Conservation (phyloP, 2,113 vertebrate genomes). For the Triplophysa dalaica region DNA sequence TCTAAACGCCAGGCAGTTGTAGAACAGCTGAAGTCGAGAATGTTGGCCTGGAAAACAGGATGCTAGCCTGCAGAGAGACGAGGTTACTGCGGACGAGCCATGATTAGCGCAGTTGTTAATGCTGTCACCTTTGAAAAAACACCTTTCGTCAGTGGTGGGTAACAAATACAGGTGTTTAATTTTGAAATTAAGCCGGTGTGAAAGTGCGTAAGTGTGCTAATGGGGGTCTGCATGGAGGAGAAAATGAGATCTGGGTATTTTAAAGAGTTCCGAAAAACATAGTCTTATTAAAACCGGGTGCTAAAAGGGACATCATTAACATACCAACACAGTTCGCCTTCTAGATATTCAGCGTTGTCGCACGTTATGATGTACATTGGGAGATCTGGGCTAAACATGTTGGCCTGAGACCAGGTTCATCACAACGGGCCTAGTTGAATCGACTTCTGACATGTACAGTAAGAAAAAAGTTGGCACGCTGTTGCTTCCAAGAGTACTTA, state of each 20-base stretch:
- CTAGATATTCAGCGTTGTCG: conserved; percentile 39
- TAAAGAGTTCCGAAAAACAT: conserved; percentile 52
- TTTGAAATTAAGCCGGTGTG: conserved; percentile 73
- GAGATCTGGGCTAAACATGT: conserved; percentile 36
- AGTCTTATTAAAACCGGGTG: conserved; percentile 41
- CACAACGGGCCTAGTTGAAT: conserved; percentile 3
- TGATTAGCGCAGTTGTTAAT: conserved; percentile 51
- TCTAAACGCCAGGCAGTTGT: conserved; percentile 47
- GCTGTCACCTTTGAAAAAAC: conserved; percentile 59
- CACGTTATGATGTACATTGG: conserved; percentile 36
- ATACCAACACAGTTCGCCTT: conserved; percentile 42
- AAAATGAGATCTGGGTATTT: conserved; percentile 59
- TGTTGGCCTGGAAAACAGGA: conserved; percentile 44
- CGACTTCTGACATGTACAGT: background rate
- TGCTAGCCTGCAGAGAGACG: conserved; percentile 44
- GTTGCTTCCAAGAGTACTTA: background rate
- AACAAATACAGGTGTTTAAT: conserved; percentile 72
- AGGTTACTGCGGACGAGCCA: conserved; percentile 14
- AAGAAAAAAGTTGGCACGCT: background rate
- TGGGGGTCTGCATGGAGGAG: conserved; percentile 53
- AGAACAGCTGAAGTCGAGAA: conserved; percentile 40
- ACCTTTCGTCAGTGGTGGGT: conserved; percentile 53
- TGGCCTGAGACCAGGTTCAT: conserved; percentile 37
- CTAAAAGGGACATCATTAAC: conserved; percentile 51
- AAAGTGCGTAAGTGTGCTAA: conserved; percentile 73